Evolutionary conservation across 2,113 vertebrate species (phyloP).

Genomic region (Cyprinodon variegatus): DNA sequence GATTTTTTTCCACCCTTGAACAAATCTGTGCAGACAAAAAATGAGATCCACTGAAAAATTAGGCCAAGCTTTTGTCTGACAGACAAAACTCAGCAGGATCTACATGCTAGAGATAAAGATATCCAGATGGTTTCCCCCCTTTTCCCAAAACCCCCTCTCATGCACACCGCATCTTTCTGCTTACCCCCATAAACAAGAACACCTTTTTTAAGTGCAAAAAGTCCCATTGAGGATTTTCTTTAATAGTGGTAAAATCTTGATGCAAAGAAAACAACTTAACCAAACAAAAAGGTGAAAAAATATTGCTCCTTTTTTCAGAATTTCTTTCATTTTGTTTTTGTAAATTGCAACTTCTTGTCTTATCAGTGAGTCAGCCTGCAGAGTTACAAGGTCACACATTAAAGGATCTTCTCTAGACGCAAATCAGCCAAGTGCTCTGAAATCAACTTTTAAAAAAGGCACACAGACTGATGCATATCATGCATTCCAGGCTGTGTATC

Average conservation of each 20-base stretch:
- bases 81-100: conserved; percentile 4
- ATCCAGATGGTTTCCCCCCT: conserved; percentile 41
- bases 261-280: no score
- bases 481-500: background rate
- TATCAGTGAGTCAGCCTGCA: background rate
- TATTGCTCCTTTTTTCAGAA: no score
- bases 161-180: background rate
- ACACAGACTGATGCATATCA: background rate
- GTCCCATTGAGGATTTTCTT: no score
- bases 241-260: background rate
- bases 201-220: conserved; percentile 20
- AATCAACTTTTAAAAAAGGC: background rate
- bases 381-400: background rate
- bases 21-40: no score
- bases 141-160: conserved; percentile 1
- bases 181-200: conserved; percentile 5
- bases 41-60: background rate
- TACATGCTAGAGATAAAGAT: conserved; percentile 35
- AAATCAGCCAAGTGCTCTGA: background rate
- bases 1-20: no score
- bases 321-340: background rate
- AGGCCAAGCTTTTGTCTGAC: conserved; percentile 12
- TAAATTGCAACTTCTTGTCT: background rate
- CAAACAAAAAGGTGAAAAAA: no score
- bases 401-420: background rate